A percentile compares a stretch with the other conserved stretches of the same genome.
Conservation (phyloP, 35 echinoderm and acorn worm genomes). For the Heliocidaris erythrogramma region DNA sequence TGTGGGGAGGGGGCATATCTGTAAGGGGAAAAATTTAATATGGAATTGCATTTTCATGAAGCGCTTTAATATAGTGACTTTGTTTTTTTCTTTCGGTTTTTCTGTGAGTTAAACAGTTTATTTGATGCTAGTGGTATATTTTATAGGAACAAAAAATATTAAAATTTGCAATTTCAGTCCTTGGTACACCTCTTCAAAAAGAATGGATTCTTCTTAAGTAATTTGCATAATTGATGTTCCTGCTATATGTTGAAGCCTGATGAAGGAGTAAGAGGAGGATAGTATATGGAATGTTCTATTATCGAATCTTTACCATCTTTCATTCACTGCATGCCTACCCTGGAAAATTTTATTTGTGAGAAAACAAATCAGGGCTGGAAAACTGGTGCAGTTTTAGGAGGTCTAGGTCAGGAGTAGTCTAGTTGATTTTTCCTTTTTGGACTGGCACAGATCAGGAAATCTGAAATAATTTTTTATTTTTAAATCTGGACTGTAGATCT, state of each 20-base stretch:
- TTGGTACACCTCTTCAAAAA: neutral
- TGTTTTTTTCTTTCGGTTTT: too few relatives aligned
- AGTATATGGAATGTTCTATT: neutral
- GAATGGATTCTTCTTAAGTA: neutral
- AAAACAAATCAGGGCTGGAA: neutral
- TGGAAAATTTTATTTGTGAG: neutral
- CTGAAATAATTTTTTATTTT: neutral
- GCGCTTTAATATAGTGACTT: neutral
- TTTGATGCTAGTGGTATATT: neutral
- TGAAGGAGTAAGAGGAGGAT: neutral
- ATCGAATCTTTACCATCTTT: neutral
- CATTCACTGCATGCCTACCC: neutral
- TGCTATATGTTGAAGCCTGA: neutral
- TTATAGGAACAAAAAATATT: neutral
- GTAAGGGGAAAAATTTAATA: neutral
- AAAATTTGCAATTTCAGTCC: neutral
- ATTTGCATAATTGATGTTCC: constrained; percentile 18
- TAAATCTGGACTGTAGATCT: neutral
- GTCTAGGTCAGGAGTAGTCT: neutral
- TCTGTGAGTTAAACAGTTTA: neutral
- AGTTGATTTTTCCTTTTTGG: neutral
- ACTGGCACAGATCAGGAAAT: neutral
- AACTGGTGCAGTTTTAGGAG: neutral
- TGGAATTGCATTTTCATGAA: neutral
- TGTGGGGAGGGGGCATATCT: neutral